Base-by-base conservation (phyloP, 1,140 invertebrate genomes). In the Nebria ingens region DNA sequence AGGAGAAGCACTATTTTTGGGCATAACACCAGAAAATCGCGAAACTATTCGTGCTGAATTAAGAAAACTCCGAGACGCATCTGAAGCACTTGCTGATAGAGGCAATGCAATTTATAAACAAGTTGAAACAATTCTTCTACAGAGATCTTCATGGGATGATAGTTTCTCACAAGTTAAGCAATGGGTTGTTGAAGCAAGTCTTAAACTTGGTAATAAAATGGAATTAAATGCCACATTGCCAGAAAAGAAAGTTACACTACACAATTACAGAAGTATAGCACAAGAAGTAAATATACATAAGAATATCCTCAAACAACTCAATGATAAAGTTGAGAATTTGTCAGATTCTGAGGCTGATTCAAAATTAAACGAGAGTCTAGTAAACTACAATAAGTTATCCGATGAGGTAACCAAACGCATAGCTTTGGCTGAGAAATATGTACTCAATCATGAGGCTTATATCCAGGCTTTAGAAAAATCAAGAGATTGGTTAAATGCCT, bases 131-230 rank as follows among this genome's bases (percentile, higher is more conserved):
- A 83, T 88, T 20, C 81, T 93, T 34, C 86, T 93, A 65, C 87
- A 93, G 61, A 79, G 89, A 66, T 89, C 89, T 3, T 92, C 89
- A 0, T 91, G 94, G 66, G 90, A 95, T 65, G 91, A 94, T 63
- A 93, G 87, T 58, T 87, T 87, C 60, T 81, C 80, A 52, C 88
- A 93, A 73, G 81, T 88, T 2, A 82, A 83, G 59, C 81, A 85
- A 64, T 94, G 91, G 85, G 76, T 94, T 4, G 75, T 78, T 25
- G 87, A 92, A 58, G 77, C 80, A 0, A 80, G 85, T 63, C 75
- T 78, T 21, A 86, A 88, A 68, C 70, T 87, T 11, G 79, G 80
- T 0, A 78, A 80, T 34, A 80, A 80, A 52, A 76, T 80, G 51
- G 80, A 85, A 58, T 70, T 91, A 0, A 79, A 87, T 60, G 78